Base-by-base conservation (phyloP, 2,888 invertebrate genomes). In the Pterobdella sp. region DNA sequence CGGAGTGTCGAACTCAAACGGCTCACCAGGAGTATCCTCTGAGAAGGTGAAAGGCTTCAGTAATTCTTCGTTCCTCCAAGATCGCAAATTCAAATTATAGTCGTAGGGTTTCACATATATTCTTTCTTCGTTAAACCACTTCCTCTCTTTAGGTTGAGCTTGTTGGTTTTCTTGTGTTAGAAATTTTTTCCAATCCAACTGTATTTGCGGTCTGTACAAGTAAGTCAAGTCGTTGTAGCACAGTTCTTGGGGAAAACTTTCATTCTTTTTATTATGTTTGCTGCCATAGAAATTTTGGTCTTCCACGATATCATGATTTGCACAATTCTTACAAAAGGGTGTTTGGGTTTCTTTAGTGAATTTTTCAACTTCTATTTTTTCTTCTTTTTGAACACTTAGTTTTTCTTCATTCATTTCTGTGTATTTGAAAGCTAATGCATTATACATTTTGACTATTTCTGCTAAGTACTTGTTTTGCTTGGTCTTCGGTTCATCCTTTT, bases 51-150 rank as follows among this genome's bases (percentile, higher is more conserved):
- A 65, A 31, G 34, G 32, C 35, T 35, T 4, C 22, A 31, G 34
- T 31, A 31, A 31, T 22, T 22, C 29, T 4, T 65, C 7, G 31
- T 65, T n/a, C n/a, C n/a, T 65, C 34, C 26, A 31, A 7, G 14
- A 3, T 65, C 32, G 26, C 3, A 7, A 34, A 3, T 29, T 65
- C 4, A 34, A 35, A 3, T 31, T 31, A 31, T 34, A 65, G 65
- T 65, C 35, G 65, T 35, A 65, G n/a, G 32, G 22, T 14, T 65
- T 65, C 31, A 65, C n/a, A 35, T 35, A 63, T 26, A 10, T 35
- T 35, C 32, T 26, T 34, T 71, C 71, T 2, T 71, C 71, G 29
- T 26, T 35, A 22, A 71, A 26, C 71, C 71, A 71, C n/a, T n/a
- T 35, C 18, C 1, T 71, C 10, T 35, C 36, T 26, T n/a, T 0